Base-by-base conservation (phyloP, 2,113 vertebrate species). In the Xyliphius kryptos region DNA sequence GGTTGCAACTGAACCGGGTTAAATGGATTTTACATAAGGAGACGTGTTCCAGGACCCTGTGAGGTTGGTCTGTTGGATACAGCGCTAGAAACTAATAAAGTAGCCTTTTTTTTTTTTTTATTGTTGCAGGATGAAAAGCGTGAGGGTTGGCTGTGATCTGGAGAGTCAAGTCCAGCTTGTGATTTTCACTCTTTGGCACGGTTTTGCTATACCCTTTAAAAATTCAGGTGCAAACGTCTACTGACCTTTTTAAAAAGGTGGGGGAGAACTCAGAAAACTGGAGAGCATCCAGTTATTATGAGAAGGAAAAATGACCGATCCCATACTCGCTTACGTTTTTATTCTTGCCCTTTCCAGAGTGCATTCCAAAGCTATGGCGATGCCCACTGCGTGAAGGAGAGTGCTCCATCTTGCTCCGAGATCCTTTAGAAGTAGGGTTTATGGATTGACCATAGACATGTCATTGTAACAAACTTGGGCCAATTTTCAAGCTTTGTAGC, bases 171-270 rank as follows among this genome's bases (percentile, higher is more conserved):
- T 79, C 81, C 84, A 79, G 74, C 81, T 79, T 75, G 79, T 86
- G 83, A 84, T 86, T 84, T 84, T 82, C 77, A 72, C 80, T 84
- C 79, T 79, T 78, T 79, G 79, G 73, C 72, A 78, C 72, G 71
- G 52, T 50, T 66, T 15, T 60, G 70, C 75, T 55, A 65, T 72
- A 75, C 75, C 69, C 76, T 78, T 80, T 83, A 74, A 79, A 85
- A 82, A 81, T 74, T 69, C 57, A 79, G 63, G 81, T 81, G 81
- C 81, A 85, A 82, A 77, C 79, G 80, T 76, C 77, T 81, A 78
- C 80, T 66, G 76, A 76, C 77, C 74, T 74, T 73, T 82, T 76
- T 79, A 80, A 79, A 53, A 3, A 62, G 46, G 56, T 51, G 63
- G 57, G n/a, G n/a, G n/a, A n/a, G n/a, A n/a, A n/a, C n/a, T n/a